Evolutionary conservation across 2,797 vertebrate genomes (phyloP).

Genomic region (Garrulus glandarius): DNA sequence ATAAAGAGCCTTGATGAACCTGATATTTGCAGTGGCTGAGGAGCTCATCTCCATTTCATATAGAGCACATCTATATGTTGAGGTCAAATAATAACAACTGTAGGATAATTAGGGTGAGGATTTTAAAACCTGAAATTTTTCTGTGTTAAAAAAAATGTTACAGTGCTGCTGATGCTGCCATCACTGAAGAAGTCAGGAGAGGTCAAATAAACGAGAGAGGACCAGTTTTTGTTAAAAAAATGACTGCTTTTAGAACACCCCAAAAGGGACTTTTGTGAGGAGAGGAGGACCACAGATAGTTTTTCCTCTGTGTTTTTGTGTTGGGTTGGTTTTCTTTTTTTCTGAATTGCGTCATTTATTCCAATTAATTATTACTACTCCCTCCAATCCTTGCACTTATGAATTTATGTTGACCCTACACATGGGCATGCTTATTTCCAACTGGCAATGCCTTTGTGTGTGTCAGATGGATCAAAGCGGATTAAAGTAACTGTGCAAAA

Average conservation of each 20-base stretch:
- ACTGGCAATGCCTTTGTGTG: accelerated
- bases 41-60: not conserved
- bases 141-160: not conserved
- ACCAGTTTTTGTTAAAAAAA: not conserved
- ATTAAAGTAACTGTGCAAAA: not conserved
- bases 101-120: not conserved
- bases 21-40: not conserved
- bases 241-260: accelerated
- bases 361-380: not conserved
- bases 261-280: not conserved
- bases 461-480: accelerated
- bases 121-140: not conserved
- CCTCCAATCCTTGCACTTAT: not conserved
- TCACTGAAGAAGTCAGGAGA: accelerated
- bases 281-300: too few species aligned
- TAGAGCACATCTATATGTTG: not conserved
- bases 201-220: not conserved
- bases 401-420: not conserved
- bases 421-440: not conserved
- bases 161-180: not conserved
- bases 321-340: not conserved
- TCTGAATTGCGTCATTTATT: not conserved
- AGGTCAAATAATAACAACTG: not conserved
- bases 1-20: not conserved
- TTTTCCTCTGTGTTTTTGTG: not conserved